A percentile compares a stretch with the other conserved stretches of the same genome.
Evolutionary conservation across 2,113 vertebrate genomes (phyloP).

Genomic region (Terrapene triunguis): DNA sequence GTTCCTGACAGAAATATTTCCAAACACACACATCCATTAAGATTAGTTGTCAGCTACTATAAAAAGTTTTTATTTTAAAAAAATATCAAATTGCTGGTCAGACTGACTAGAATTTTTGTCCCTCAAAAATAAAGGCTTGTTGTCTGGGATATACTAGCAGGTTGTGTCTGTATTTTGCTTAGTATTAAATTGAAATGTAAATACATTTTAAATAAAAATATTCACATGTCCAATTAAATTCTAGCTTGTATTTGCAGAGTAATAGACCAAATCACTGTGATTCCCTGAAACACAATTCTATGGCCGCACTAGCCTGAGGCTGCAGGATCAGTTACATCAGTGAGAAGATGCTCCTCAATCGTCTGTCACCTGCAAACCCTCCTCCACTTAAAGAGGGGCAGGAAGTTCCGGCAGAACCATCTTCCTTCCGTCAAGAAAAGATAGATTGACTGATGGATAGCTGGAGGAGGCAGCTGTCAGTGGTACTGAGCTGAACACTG

Average conservation of each 20-base stretch:
- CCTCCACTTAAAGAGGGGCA: background rate
- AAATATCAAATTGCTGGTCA: background rate
- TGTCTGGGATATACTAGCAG: background rate
- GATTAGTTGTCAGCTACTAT: background rate
- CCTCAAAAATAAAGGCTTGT: background rate
- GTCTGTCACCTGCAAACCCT: background rate
- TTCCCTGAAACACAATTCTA: background rate
- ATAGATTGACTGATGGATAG: background rate
- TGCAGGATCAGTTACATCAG: background rate
- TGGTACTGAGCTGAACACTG: background rate
- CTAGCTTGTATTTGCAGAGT: background rate
- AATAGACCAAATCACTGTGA: background rate
- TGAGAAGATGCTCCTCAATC: background rate
- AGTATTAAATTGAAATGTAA: background rate
- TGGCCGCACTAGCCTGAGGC: background rate
- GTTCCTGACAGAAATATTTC: background rate
- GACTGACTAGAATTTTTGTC: background rate
- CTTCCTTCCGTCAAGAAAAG: background rate
- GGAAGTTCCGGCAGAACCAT: background rate
- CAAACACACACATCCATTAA: background rate
- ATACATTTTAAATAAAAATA: constrained; percentile 25
- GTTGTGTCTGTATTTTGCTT: background rate
- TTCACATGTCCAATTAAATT: background rate
- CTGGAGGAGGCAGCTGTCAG: background rate
- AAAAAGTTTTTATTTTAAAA: background rate